Evolutionary conservation across 2,797 vertebrate species (phyloP), one percentile per base, ranked within the genome.

Genomic region (Naso thynnoides): DNA sequence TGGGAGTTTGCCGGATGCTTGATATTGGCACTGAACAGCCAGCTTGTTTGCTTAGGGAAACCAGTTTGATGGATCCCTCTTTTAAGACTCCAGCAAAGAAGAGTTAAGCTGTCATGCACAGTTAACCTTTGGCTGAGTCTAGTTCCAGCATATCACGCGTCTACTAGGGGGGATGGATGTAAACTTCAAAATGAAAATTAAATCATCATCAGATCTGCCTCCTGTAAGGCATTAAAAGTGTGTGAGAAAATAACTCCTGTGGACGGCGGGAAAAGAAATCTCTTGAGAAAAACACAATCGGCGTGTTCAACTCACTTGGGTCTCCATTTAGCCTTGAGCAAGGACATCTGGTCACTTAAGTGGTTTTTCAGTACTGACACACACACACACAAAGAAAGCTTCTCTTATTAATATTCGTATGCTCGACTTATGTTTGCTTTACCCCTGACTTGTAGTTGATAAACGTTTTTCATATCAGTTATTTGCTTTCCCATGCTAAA

Each of bases 331-430:
- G 76, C 83, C 85, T 61, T 77, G 87, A 88, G 86, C 69, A 21
- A 80, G 79, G 87, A 84, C 89, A 89, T 89, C 80, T 91, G 88
- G 84, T 84, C 69, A 75, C 66, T 70, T 33, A 84, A 76, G 74
- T 79, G 73, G 61, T 86, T 90, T n/a, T 85, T 84, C 69, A 72
- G 71, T 67, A 65, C 76, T 68, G 47, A 82, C 66, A 73, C 70
- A 47, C 57, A 70, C 65, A 66, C 14, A 58, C 47, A 58, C 53
- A 36, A 70, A 45, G 54, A 14, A 67, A 55, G 38, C 38, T 59
- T 82, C 39, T 68, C 55, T 77, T 79, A 42, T 77, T 79, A 42
- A 80, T 72, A 73, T 70, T 73, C 10, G 4, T 54, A 65, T n/a
- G 8, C 58, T 76, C 56, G 70, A 70, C 70, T 86, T 69, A 5